Percentiles rank a stretch among this genome's conserved stretches.
Evolutionary conservation across 2,797 vertebrate genomes (phyloP).

Genomic region (Cossypha heuglini): DNA sequence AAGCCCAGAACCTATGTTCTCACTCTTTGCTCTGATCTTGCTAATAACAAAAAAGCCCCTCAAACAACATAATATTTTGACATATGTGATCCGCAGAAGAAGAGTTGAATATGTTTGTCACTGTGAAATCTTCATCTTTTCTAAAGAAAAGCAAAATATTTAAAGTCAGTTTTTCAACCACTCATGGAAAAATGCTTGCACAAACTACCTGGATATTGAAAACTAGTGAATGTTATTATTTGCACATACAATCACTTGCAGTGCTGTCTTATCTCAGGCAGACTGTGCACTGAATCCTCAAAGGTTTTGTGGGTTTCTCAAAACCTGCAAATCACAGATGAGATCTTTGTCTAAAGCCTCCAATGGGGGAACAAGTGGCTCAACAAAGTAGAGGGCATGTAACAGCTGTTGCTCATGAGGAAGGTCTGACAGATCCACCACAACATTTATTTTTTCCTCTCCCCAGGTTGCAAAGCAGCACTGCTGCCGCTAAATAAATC

Average conservation of each 20-base stretch:
- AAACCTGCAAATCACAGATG: background rate
- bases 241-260: background rate
- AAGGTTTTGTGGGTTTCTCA: background rate
- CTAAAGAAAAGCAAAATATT: background rate
- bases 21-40: background rate
- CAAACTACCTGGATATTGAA: background rate
- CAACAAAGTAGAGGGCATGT: background rate
- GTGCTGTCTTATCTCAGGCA: background rate
- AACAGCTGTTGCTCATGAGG: background rate
- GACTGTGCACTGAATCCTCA: background rate
- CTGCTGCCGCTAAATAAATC: background rate
- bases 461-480: background rate
- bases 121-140: background rate
- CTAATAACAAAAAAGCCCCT: background rate
- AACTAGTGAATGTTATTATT: background rate
- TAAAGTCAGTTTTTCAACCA: background rate
- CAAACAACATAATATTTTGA: background rate
- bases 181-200: background rate
- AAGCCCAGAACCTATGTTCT: background rate
- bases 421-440: background rate
- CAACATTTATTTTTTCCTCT: background rate
- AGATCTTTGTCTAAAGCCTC: background rate
- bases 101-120: background rate
- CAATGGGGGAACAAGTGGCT: background rate
- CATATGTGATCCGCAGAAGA: background rate